Evolutionary conservation across 2,888 invertebrate genomes (phyloP).

Genomic region (Corythucha ciliata): DNA sequence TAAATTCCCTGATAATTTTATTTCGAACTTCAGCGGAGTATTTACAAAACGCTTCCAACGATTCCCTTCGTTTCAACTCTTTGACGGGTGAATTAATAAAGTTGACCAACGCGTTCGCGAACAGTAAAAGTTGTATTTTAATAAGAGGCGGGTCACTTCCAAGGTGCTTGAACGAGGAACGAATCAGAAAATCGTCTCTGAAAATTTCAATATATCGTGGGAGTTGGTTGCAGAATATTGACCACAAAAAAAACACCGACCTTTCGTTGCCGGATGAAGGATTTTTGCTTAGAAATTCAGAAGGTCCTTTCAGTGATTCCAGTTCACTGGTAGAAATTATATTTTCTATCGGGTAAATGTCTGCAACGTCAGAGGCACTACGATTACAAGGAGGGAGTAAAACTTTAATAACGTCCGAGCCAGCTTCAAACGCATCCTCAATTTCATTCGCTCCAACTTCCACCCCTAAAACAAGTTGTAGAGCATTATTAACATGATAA

Average conservation of each 20-base stretch:
- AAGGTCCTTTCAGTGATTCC: slow-evolving; percentile 13
- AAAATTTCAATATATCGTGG: too few species aligned
- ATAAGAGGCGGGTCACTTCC: slow-evolving; percentile 7
- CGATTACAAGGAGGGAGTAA: slow-evolving; percentile 21
- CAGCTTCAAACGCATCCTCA: too few species aligned
- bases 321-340: slow-evolving; percentile 15
- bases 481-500: too few species aligned
- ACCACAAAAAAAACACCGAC: not conserved
- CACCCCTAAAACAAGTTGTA: too few species aligned
- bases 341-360: slow-evolving; percentile 16
- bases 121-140: slow-evolving; percentile 12
- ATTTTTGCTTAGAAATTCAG: slow-evolving; percentile 17
- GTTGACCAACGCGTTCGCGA: slow-evolving; percentile 17
- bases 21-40: not conserved
- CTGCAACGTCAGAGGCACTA: slow-evolving; percentile 1
- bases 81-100: slow-evolving; percentile 17
- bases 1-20: slow-evolving; percentile 20
- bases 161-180: slow-evolving; percentile 6
- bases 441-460: too few species aligned
- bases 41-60: slow-evolving; percentile 9
- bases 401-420: slow-evolving; percentile 15
- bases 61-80: slow-evolving; percentile 7
- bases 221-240: too few species aligned
- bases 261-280: slow-evolving; percentile 3
- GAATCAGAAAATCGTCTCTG: slow-evolving; percentile 18